Percentiles rank a stretch among this genome's conserved stretches.
Evolutionary conservation across 2,888 invertebrate species (phyloP).

Genomic region (Apamea sordens): DNA sequence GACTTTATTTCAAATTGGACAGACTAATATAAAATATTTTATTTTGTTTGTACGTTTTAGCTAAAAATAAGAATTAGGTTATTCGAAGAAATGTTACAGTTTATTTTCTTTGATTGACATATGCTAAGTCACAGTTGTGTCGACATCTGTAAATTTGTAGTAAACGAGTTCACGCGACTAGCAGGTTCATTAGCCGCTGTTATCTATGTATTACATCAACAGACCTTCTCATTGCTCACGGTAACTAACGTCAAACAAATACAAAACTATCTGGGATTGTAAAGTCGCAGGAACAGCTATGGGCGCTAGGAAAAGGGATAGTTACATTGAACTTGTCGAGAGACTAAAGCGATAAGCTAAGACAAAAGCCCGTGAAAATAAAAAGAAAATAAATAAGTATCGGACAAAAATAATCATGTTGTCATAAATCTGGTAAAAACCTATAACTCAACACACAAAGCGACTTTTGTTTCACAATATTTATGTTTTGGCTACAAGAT

Average conservation of each 20-base stretch:
- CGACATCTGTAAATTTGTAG: constrained; percentile 42
- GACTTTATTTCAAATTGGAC: background rate
- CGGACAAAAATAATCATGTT: constrained; percentile 17
- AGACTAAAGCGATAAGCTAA: background rate
- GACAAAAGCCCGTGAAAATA: background rate
- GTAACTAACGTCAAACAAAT: constrained; percentile 41
- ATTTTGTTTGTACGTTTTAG: background rate
- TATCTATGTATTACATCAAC: constrained; percentile 46
- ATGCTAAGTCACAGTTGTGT: constrained; percentile 29
- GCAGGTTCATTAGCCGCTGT: constrained; percentile 56
- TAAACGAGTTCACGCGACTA: constrained; percentile 52
- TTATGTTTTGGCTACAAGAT: constrained; percentile 42
- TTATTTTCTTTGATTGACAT: constrained; percentile 34
- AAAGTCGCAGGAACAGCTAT: constrained; percentile 6
- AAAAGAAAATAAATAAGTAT: background rate
- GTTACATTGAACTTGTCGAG: constrained; percentile 25
- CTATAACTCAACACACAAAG: constrained; percentile 24
- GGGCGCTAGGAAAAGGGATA: constrained; percentile 9
- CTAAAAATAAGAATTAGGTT: background rate
- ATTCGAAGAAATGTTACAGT: constrained; percentile 9
- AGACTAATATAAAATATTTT: background rate
- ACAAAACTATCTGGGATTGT: constrained; percentile 30
- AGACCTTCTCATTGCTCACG: constrained; percentile 23
- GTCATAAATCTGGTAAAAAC: constrained; percentile 22
- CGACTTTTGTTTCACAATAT: constrained; percentile 35